Base-by-base conservation (phyloP, 2,888 invertebrate species). In the Drosophila limbata region DNA sequence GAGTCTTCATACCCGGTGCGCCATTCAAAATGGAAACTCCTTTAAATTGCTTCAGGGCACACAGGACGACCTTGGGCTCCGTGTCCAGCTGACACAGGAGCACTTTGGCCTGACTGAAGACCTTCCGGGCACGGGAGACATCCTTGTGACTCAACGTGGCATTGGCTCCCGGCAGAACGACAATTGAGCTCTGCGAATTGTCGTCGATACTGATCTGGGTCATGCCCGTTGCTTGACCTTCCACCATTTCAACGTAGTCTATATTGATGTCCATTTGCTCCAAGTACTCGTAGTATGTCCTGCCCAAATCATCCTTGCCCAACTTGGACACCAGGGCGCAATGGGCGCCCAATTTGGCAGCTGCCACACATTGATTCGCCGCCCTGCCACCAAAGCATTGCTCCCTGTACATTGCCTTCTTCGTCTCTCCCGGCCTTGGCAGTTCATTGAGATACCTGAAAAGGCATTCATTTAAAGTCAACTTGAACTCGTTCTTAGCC, bases 301-400 rank as follows among this genome's bases (percentile, higher is more conserved):
- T 92, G 13, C 98, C 99, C 95, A 97, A 97, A 39, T 94, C 93
- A 93, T 99, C 99, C 89, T 95, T 94, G 25, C 99, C 98, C 53
- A 98, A 93, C 96, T 96, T 96, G 63, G 96, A 96, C 83, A 99
- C 94, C 93, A 99, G 94, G 1, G 95, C 94, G 11, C 96, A 94
- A 57, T 94, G 94, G 70, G 95, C 97, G 13, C 98, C 98, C 53
- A 99, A 94, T 92, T 96, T 96, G 0, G 96, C 95, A 15, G 98
- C 97, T 65, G 97, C 96, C 3, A 99, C 95, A 92, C 98, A 98
- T 92, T 99, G 99, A 93, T 99, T 99, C 4, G 98, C 98, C 8
- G 98, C 99, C 93, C 99, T 99, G 1, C 99, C 99, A 19, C 99
- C 99, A 93, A 95, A 97, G 66, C 97, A 97, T 57, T 95, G 95